Evolutionary conservation across 2,797 vertebrate genomes (phyloP).

Genomic region (Lophius americanus): DNA sequence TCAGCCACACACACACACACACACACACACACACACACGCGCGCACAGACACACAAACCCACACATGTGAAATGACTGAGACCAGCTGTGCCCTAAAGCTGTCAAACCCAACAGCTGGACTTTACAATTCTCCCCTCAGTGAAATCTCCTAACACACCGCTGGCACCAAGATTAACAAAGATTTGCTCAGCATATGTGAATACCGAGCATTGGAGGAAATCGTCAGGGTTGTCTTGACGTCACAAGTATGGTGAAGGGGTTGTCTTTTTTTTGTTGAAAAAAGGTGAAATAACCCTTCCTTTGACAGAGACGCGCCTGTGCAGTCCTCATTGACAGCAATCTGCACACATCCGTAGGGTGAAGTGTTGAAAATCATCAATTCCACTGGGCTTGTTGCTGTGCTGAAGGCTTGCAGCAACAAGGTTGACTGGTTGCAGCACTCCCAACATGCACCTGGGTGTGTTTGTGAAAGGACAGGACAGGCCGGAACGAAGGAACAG

Average conservation of each 20-base stretch:
- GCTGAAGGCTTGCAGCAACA: slow-evolving; percentile 76
- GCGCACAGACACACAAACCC: slow-evolving; percentile 5
- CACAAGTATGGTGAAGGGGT: slow-evolving; percentile 11
- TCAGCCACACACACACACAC: slow-evolving; percentile 15
- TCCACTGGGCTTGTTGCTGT: slow-evolving; percentile 70
- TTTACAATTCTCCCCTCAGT: slow-evolving; percentile 68
- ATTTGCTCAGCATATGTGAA: slow-evolving; percentile 72
- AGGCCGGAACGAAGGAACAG: slow-evolving; percentile 78
- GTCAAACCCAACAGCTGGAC: slow-evolving; percentile 73
- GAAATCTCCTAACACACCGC: slow-evolving; percentile 82
- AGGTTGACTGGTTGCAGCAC: slow-evolving; percentile 53
- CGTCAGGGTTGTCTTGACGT: slow-evolving; percentile 55
- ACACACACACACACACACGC: slow-evolving; percentile 21
- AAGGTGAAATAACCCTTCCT: slow-evolving; percentile 9
- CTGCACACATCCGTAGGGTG: slow-evolving; percentile 39
- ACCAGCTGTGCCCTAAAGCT: slow-evolving; percentile 68
- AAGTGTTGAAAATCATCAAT: slow-evolving; percentile 72
- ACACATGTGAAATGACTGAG: slow-evolving; percentile 16
- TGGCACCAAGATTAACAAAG: slow-evolving; percentile 74
- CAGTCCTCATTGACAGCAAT: slow-evolving; percentile 35
- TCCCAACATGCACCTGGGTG: slow-evolving; percentile 76
- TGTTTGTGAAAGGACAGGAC: slow-evolving; percentile 80
- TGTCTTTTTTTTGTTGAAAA: too few relatives aligned
- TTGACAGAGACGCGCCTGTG: slow-evolving; percentile 42
- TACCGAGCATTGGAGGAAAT: slow-evolving; percentile 60